A percentile compares a stretch with the other conserved stretches of the same genome.
These are phyloP conservation scores for Manis javanica DNA, from an alignment of 2,797 vertebrate genomes.

Conservation along the genomic window DNA sequence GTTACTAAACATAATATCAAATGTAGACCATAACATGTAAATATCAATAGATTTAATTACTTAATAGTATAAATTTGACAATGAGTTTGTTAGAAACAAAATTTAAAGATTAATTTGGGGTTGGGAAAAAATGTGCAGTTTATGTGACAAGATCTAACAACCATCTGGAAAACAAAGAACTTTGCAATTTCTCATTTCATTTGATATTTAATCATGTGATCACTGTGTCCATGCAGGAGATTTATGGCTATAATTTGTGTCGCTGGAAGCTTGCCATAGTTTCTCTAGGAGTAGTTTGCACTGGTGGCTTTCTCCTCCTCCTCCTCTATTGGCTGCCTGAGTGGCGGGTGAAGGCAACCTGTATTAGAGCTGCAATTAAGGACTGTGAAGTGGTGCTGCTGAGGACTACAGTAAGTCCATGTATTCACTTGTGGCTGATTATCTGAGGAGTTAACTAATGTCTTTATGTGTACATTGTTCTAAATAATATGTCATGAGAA, in stretches of 20 bases:
- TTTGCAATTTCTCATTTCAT: conserved; percentile 41
- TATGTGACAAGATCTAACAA: neutral
- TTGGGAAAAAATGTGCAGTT: conserved; percentile 24
- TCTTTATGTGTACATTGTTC: neutral
- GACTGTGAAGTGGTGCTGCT: conserved; percentile 95
- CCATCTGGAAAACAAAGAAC: neutral
- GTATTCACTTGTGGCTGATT: neutral
- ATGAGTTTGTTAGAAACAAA: conserved; percentile 23
- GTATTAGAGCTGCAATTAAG: conserved; percentile 89
- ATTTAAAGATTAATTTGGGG: conserved; percentile 23
- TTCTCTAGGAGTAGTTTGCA: conserved; percentile 92
- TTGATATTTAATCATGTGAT: conserved; percentile 37
- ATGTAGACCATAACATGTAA: neutral
- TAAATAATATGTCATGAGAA: neutral
- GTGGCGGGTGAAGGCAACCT: conserved; percentile 97
- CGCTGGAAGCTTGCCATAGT: conserved; percentile 95
- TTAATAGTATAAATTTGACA: neutral
- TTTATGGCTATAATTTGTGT: conserved; percentile 93
- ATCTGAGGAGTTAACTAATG: neutral
- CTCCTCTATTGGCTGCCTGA: conserved; percentile 99
- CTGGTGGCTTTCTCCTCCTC: conserved; percentile 97
- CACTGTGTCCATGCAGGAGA: conserved; percentile 88
- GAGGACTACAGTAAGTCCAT: conserved; percentile 92
- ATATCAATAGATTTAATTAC: neutral
- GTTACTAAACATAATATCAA: neutral